phyloP scores from a whole-genome alignment of 2,888 invertebrate genomes.

The Unio delphinus region DNA sequence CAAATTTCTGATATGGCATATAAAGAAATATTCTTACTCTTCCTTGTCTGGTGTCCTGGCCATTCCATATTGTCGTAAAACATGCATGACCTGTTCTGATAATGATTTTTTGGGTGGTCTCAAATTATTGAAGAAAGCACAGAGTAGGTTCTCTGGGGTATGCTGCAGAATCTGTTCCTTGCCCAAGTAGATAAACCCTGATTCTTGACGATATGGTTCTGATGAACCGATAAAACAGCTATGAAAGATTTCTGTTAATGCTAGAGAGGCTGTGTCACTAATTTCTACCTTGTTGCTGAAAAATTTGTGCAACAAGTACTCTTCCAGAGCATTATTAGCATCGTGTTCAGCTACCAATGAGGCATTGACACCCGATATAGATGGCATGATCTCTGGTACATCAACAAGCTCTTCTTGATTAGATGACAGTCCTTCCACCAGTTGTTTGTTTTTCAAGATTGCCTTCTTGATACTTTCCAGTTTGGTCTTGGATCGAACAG shows the following conservation, averaged over 20 bases:
- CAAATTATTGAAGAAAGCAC: slow-evolving; percentile 60
- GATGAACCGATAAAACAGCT: slow-evolving; percentile 62
- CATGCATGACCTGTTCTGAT: slow-evolving; percentile 61
- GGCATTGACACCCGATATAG: slow-evolving; percentile 60
- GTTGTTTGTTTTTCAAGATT: slow-evolving; percentile 51
- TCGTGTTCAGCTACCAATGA: slow-evolving; percentile 55
- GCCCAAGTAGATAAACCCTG: slow-evolving; percentile 67
- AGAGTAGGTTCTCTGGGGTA: slow-evolving; percentile 63
- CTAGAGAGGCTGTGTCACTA: slow-evolving; percentile 55
- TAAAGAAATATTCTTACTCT: slow-evolving; percentile 30
- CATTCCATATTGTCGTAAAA: slow-evolving; percentile 64
- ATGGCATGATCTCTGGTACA: slow-evolving; percentile 56
- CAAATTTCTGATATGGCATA: background rate
- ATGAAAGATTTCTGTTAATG: slow-evolving; percentile 68
- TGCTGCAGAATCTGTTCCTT: slow-evolving; percentile 66
- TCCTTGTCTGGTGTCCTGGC: slow-evolving; percentile 61
- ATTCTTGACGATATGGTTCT: slow-evolving; percentile 46
- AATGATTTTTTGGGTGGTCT: slow-evolving; percentile 62
- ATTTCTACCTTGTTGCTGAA: slow-evolving; percentile 46
- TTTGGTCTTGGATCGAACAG: slow-evolving; percentile 61
- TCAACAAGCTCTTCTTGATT: slow-evolving; percentile 52
- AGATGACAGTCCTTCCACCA: slow-evolving; percentile 47
- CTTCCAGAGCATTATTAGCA: slow-evolving; percentile 61
- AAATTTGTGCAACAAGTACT: slow-evolving; percentile 60
- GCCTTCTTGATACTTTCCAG: slow-evolving; percentile 62